Base-by-base conservation (phyloP, 2,113 vertebrate species). In the Pyxicephalus adspersus region DNA sequence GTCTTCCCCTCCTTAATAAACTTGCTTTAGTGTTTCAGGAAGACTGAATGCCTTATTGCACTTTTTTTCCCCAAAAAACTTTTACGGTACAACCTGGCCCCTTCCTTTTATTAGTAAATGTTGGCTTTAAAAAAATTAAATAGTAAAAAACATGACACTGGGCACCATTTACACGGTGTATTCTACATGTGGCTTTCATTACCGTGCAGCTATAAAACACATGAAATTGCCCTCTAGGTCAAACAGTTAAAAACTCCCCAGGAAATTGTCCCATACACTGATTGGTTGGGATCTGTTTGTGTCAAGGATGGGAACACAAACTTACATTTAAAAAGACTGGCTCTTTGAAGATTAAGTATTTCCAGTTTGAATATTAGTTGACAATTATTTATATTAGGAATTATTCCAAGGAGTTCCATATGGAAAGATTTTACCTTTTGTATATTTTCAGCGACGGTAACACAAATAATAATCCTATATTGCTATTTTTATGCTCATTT, bases 101-200 rank as follows among this genome's bases (percentile, higher is more conserved):
- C 9, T 23, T 9, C 17, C 68, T 57, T 26, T 55, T 55, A 31
- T 72, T 72, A 72, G 26, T 26, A 70, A 68, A 70, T 19, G 2
- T 2, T 51, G 67, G 17, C 11, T 15, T 45, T 3, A 28, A 52
- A 61, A 61, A 11, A 60, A 23, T 23, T 23, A 26, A 26, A 61
- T 26, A 61, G 16, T 15, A 45, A 65, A 5, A 38, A n/a, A 45
- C 23, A 25, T 8, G 3, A 61, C 28, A 23, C 72, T n/a, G 28
- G 28, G 55, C 72, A 61, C 55, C 51, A 23, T 74, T 34, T 23
- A 58, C 52, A 38, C 55, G 0, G 29, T 25, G 55, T 25, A 50
- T 26, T 19, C 5, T 23, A 17, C 71, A 75, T 61, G 72, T 75
- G 72, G 28, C 34, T 75, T 34, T 75, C 72, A 61, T 45, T 64